Percentiles rank a stretch among this genome's conserved stretches.
Conservation (phyloP, 2,797 vertebrate genomes). For the Phataginus tetradactyla region DNA sequence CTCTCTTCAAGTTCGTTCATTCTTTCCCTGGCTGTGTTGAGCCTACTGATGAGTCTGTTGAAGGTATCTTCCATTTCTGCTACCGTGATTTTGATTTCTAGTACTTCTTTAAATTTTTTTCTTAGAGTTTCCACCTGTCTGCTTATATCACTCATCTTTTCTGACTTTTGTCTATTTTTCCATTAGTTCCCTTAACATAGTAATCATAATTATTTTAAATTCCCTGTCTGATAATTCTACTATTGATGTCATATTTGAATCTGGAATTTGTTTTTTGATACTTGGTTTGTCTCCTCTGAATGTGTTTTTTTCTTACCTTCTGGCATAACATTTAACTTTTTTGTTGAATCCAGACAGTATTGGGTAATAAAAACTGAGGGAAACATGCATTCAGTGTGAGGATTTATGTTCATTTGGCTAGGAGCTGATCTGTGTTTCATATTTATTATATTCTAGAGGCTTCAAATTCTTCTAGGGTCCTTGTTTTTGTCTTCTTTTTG, state of each 20-base stretch:
- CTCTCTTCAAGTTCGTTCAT: background rate
- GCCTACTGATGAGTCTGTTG: background rate
- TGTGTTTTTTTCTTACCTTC: background rate
- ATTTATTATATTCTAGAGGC: background rate
- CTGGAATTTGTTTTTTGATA: background rate
- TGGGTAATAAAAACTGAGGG: background rate
- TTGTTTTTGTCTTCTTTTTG: background rate
- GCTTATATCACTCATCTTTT: background rate
- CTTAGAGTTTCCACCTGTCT: background rate
- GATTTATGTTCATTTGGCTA: background rate
- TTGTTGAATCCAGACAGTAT: background rate
- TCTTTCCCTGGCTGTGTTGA: background rate
- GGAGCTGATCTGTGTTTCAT: background rate
- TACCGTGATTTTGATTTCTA: background rate
- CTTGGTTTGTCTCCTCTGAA: background rate
- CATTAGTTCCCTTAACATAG: background rate
- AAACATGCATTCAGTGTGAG: background rate
- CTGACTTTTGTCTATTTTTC: background rate
- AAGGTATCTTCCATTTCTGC: background rate
- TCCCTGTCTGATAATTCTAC: background rate
- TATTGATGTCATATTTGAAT: background rate
- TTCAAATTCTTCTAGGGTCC: background rate
- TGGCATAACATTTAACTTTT: background rate
- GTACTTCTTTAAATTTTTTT: background rate
- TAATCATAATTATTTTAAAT: background rate